These are phyloP conservation scores for Lophius americanus DNA, from an alignment of 2,797 vertebrate species.

Conservation along the genomic window DNA sequence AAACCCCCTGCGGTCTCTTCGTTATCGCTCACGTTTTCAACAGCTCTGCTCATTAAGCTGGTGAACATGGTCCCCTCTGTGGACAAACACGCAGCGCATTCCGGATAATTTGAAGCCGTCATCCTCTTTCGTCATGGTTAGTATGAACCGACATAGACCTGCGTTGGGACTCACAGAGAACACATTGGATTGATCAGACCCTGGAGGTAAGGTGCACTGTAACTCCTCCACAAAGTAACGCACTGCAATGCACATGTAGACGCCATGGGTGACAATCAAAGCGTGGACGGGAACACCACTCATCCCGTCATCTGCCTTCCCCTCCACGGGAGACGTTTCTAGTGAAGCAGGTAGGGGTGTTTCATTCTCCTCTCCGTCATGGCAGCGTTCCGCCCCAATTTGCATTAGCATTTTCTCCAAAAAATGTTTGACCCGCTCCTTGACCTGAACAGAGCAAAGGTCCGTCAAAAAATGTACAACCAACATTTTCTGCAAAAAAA, in stretches of 20 bases:
- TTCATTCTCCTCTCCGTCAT: conserved; percentile 33
- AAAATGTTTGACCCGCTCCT: conserved; percentile 84
- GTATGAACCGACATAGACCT: conserved; percentile 87
- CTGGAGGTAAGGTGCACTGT: conserved; percentile 78
- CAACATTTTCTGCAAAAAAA: not conserved
- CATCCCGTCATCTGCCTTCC: conserved; percentile 43
- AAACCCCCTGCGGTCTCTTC: not conserved
- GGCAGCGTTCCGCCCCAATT: conserved; percentile 73
- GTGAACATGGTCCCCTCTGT: conserved; percentile 85
- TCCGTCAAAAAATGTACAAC: not conserved
- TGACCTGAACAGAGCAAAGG: conserved; percentile 80
- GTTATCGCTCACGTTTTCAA: too few species aligned
- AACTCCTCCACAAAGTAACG: conserved; percentile 89
- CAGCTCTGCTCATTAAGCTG: not conserved
- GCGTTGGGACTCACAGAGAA: conserved; percentile 91
- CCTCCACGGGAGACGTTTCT: conserved; percentile 45
- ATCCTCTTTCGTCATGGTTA: conserved; percentile 74
- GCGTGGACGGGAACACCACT: conserved; percentile 77
- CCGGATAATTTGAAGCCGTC: conserved; percentile 53
- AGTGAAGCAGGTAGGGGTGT: conserved; percentile 4
- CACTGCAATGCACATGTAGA: conserved; percentile 86
- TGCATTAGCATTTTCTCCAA: conserved; percentile 84
- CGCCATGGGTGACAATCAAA: conserved; percentile 91
- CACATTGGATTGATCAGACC: conserved; percentile 75
- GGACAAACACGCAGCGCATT: conserved; percentile 86